These are phyloP conservation scores for Hucho hucho DNA, from an alignment of 2,113 vertebrate species.

Conservation along the genomic window DNA sequence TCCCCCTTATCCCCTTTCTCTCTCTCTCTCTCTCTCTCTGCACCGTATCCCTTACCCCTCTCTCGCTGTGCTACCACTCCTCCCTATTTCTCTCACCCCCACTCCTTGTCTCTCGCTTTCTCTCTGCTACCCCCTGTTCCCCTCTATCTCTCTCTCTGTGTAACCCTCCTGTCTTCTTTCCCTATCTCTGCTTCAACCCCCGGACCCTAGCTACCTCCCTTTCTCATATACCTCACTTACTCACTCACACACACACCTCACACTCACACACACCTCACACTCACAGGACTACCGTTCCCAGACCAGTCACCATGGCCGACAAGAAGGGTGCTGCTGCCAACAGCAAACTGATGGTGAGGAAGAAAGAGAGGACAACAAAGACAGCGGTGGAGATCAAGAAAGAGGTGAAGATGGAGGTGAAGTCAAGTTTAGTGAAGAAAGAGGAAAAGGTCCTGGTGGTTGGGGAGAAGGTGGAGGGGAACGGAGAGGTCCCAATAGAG, in stretches of 20 bases:
- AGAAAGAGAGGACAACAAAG: constrained; percentile 28
- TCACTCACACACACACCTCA: neutral
- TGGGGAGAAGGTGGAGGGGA: constrained; percentile 14
- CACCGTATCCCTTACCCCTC: constrained; percentile 29
- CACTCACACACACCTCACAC: neutral
- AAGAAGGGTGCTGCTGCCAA: constrained; percentile 24
- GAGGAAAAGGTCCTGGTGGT: constrained; percentile 1
- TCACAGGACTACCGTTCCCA: neutral
- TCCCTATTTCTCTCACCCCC: neutral
- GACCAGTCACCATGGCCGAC: constrained; percentile 56
- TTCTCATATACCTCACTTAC: neutral
- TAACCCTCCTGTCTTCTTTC: neutral
- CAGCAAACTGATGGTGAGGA: constrained; percentile 1
- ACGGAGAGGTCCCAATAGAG: neutral
- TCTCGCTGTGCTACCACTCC: neutral
- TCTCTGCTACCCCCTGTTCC: neutral
- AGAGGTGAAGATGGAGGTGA: constrained; percentile 7
- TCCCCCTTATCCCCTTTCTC: neutral
- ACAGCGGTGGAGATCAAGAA: constrained; percentile 8
- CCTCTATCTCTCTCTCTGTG: constrained; percentile 2
- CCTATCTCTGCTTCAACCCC: neutral
- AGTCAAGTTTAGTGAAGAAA: neutral
- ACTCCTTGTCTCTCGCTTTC: neutral
- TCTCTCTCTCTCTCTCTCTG: neutral
- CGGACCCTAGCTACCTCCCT: neutral